These are phyloP conservation scores for Drosophila parthenogenetica DNA, from an alignment of 2,888 invertebrate genomes.

Conservation along the genomic window DNA sequence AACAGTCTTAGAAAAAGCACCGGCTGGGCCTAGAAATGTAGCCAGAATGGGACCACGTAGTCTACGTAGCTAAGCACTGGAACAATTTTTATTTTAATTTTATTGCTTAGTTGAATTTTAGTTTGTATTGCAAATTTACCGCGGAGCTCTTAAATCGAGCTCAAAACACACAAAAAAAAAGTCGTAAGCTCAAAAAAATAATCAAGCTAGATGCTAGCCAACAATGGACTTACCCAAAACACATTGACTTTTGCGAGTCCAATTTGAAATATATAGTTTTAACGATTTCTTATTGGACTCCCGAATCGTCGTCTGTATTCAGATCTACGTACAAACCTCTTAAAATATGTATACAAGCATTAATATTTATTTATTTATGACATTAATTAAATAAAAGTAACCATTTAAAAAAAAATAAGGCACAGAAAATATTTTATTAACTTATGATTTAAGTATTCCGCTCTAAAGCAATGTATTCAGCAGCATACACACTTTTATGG, in stretches of 20 bases:
- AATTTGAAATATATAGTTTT: conserved; percentile 78
- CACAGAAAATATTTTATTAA: background rate
- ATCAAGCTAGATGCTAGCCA: conserved; percentile 54
- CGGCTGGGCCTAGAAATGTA: conserved; percentile 74
- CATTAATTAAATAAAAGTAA: conserved; percentile 39
- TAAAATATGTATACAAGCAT: conserved; percentile 24
- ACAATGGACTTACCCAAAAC: conserved; percentile 45
- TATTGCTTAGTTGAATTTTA: conserved; percentile 65
- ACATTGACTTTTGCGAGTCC: conserved; percentile 84
- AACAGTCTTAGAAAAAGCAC: conserved; percentile 45
- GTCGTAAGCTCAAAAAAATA: conserved; percentile 39
- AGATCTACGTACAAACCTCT: conserved; percentile 49
- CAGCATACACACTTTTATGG: background rate
- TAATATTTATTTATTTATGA: conserved; percentile 44
- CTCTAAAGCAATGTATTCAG: background rate
- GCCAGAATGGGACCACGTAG: conserved; percentile 82
- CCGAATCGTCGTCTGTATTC: conserved; percentile 83
- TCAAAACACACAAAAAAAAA: conserved; percentile 52
- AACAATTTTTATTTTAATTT: background rate
- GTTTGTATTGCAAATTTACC: conserved; percentile 47
- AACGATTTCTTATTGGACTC: conserved; percentile 84
- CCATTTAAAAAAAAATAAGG: conserved; percentile 19
- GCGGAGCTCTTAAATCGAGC: conserved; percentile 20
- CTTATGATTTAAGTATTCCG: background rate
- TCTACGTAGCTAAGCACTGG: conserved; percentile 63